Conservation (phyloP, 2,113 vertebrate genomes). For the Leptodactylus fuscus region DNA sequence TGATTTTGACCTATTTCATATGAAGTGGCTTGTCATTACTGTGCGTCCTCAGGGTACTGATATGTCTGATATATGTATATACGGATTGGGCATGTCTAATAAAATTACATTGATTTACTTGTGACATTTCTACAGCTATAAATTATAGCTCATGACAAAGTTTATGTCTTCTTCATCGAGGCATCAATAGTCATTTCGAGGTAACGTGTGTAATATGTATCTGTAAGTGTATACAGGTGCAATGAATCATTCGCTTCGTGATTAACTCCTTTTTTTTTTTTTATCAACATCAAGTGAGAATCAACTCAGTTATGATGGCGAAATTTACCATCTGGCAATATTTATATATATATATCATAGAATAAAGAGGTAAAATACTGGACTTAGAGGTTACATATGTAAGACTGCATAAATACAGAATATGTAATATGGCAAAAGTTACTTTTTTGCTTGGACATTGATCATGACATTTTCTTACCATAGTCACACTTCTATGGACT, state of each 20-base stretch:
- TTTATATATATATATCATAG: not conserved
- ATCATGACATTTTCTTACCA: no score
- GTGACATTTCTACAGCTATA: constrained; percentile 41
- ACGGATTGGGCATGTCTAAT: constrained; percentile 43
- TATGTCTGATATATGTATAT: constrained; percentile 52
- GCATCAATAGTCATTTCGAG: constrained; percentile 46
- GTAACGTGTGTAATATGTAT: constrained; percentile 15
- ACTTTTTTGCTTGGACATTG: no score
- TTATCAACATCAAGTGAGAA: not conserved
- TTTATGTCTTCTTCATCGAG: constrained; percentile 37
- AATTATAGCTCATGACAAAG: constrained; percentile 30
- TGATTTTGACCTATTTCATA: constrained; percentile 30
- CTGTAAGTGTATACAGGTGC: constrained; percentile 37
- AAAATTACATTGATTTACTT: constrained; percentile 45
- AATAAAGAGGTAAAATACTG: no score
- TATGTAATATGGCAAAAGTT: no score
- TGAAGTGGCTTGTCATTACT: constrained; percentile 12
- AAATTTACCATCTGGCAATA: not conserved
- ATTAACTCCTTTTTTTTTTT: not conserved
- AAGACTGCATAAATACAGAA: no score
- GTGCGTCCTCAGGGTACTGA: constrained; percentile 18
- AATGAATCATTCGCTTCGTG: not conserved
- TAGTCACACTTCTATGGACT: no score
- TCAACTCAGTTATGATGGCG: no score
- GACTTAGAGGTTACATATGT: no score